Evolutionary conservation across 2,797 vertebrate genomes (phyloP), one percentile per base, ranked within the genome.

Genomic region (Gallirallus australis): DNA sequence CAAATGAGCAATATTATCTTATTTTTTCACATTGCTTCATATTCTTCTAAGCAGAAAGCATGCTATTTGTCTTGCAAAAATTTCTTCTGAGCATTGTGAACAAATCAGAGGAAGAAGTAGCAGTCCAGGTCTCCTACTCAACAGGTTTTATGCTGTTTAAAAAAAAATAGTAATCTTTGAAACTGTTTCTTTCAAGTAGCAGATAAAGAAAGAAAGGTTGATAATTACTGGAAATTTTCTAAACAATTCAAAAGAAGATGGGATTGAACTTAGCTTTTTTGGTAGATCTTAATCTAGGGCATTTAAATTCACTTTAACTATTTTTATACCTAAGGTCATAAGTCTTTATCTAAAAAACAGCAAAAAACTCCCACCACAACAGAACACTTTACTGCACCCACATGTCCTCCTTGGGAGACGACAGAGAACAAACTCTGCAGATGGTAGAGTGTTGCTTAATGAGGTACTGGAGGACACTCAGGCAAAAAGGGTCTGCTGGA

Each of bases 371-470:
- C 20, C 57, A n/a, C 8, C 28, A 12, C 21, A 78, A 81, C 45
- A 80, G 50, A 61, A 61, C 37, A 60, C 3, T 86, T 83, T n/a
- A 35, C 50, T 89, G 30, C 65, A 82, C 8, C 5, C 54, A 31
- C 6, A 6, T 28, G 21, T 42, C 42, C n/a, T 84, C n/a, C 33
- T 7, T 63, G 47, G 66, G 59, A 70, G 48, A 76, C 18, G 23
- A 24, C 20, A 81, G 68, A 75, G 82, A 40, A 56, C 28, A 89
- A 89, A 54, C 56, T 53, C 16, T 73, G 68, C 61, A 91, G 64
- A 35, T 53, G 3, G 3, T 15, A 50, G 45, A 19, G 64, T 66
- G 35, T 0, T 82, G 79, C 8, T 72, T 75, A 70, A 71, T 64
- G 64, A 77, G 31, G 30, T 42, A 53, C 53, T 91, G 82, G 35